Evolutionary conservation across 2,888 invertebrate genomes (phyloP), one percentile per base, ranked within the genome.

Genomic region (Hermaeophaga mercurialis): DNA sequence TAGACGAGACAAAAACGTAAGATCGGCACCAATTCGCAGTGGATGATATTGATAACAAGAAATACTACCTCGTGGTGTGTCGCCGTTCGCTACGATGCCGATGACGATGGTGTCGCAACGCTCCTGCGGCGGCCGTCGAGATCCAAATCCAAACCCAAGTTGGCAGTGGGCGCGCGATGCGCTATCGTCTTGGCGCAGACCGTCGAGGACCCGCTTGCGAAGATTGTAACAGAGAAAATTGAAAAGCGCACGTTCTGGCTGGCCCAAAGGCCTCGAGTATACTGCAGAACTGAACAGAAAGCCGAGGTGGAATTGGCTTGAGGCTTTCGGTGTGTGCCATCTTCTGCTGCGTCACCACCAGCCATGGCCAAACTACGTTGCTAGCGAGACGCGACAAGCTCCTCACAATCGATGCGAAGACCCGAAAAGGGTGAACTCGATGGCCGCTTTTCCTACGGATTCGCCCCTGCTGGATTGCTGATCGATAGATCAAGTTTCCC

Each of bases 251-350:
- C 52, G 52, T 52, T 52, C 62, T n/a, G 59, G 50, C 52, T 61
- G 60, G 62, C 59, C 65, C 65, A 66, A 66, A 61, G 68, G 62
- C 62, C 68, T 61, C 66, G 67, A 66, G 69, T 69, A 67, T 63
- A 70, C 71, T 71, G 70, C 63, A 62, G 65, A 70, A 22, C 63
- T 70, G 68, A 22, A 22, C 22, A n/a, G n/a, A n/a, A n/a, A n/a
- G n/a, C 63, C 64, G 66, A 64, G 63, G 58, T 59, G 57, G 63
- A 58, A 57, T 61, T 52, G 56, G 54, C 44, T 46, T 36, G 44
- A 39, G 41, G 39, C 39, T 44, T 43, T 52, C 48, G 45, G 58
- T 44, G n/a, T 50, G 52, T 26, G 36, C 53, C 50, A 58, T 62
- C 62, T 65, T 64, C 63, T 59, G 45, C 56, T 52, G 58, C 45